A percentile compares a stretch with the other conserved stretches of the same genome.
Evolutionary conservation across 2,888 invertebrate species (phyloP).

Genomic region (Carterocephalus palaemon): DNA sequence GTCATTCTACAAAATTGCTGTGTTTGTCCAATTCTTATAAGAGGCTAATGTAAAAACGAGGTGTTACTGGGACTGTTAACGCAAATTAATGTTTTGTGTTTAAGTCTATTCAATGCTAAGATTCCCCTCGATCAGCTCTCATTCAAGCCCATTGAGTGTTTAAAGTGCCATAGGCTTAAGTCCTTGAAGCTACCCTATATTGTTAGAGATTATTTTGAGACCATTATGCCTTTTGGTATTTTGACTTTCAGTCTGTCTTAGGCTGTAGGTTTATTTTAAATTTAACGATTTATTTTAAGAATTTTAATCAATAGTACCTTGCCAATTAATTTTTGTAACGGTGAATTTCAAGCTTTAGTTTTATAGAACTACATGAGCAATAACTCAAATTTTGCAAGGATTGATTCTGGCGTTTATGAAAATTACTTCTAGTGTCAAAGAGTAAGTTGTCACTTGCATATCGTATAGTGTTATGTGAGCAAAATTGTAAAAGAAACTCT

Average conservation of each 20-base stretch:
- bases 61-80: constrained; percentile 17
- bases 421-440: no score
- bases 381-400: no score
- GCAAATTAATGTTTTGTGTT: constrained; percentile 24
- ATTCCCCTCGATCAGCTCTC: constrained; percentile 21
- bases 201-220: constrained; percentile 6
- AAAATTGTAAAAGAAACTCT: no score
- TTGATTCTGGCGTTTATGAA: no score
- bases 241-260: background rate
- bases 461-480: no score
- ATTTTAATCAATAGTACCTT: no score
- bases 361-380: no score
- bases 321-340: no score
- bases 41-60: constrained; percentile 13
- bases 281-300: no score
- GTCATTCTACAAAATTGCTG: background rate
- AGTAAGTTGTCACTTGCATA: no score
- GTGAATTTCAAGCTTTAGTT: no score
- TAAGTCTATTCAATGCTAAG: constrained; percentile 22
- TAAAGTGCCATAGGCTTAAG: constrained; percentile 15
- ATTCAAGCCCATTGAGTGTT: constrained; percentile 19
- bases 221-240: constrained; percentile 1
- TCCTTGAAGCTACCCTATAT: constrained; percentile 11
- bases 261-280: no score
- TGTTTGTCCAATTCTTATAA: constrained; percentile 13